Evolutionary conservation across 1,140 invertebrate species (phyloP), one percentile per base, ranked within the genome.

Genomic region (Pseudomyrmex pallidus): DNA sequence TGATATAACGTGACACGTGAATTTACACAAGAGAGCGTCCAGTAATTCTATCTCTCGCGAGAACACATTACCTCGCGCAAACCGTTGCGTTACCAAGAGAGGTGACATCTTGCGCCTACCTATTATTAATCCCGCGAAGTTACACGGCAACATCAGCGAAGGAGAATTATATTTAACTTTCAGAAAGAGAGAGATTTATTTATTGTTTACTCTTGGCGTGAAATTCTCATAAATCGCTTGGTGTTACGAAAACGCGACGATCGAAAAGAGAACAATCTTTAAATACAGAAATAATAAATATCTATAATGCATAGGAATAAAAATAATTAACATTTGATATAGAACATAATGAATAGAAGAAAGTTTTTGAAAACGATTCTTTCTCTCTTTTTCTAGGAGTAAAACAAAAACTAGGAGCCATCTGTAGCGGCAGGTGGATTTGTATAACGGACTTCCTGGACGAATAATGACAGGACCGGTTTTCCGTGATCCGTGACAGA

Each of bases 281-380:
- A 7, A 35, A 35, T 35, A 35, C 7, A 5, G 35, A 35, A 35
- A 35, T 0, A 35, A 35, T 35, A 35, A 35, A 35, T 7, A 35
- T 35, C 50, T 50, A 25, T 22, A 22, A 22, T 22, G n/a, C 1
- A 17, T 25, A 17, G 10, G 17, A 35, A 44, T 46, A 35, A 50
- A 13, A 1, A 80, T 25, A 1, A 77, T 52, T 20, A 20, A 7
- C 15, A 0, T 20, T 12, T 52, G 10, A 50, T 15, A 57, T 10
- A 52, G 4, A 59, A 72, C n/a, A 74, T 67, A 84, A 85, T 66
- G 67, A 68, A 52, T 89, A 66, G 8, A 50, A 97, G 97, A 97
- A 97, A 96, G 96, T 35, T 35, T 35, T 35, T 4, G 35, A 35
- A 35, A 12, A 59, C 22, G 15, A 2, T 20, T 80, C 35, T 35